phyloP scores from a whole-genome alignment of 2,797 vertebrate species.

The Ceryle rudis region DNA sequence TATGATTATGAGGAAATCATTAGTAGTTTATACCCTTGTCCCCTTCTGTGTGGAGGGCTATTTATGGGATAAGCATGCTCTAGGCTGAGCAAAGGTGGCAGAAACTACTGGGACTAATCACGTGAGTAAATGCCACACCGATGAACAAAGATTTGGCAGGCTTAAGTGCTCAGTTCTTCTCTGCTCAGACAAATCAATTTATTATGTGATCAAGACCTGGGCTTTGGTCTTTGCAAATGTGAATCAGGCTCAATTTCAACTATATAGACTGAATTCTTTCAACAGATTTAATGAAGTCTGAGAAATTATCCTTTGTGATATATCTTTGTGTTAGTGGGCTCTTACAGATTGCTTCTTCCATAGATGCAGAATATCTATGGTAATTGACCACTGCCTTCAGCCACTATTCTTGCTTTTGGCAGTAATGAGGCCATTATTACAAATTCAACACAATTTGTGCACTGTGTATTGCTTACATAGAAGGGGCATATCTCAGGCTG shows the following conservation, averaged over 20 bases:
- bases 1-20: background rate
- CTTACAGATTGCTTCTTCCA: background rate
- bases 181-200: background rate
- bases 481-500: background rate
- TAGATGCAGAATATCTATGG: background rate
- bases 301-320: background rate
- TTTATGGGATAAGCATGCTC: background rate
- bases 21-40: background rate
- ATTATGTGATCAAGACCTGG: background rate
- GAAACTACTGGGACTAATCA: background rate
- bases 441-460: background rate
- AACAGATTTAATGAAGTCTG: background rate
- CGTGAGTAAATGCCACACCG: background rate
- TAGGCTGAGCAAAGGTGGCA: background rate
- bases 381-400: background rate
- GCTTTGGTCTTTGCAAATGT: conserved; percentile 3
- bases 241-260: conserved; percentile 8
- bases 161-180: background rate
- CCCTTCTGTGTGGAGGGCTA: background rate
- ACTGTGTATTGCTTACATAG: background rate
- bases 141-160: background rate
- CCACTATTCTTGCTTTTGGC: background rate
- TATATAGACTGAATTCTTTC: background rate
- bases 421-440: background rate
- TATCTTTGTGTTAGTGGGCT: background rate